phyloP scores from a whole-genome alignment of 2,797 vertebrate species.

The Argyrosomus regius region DNA sequence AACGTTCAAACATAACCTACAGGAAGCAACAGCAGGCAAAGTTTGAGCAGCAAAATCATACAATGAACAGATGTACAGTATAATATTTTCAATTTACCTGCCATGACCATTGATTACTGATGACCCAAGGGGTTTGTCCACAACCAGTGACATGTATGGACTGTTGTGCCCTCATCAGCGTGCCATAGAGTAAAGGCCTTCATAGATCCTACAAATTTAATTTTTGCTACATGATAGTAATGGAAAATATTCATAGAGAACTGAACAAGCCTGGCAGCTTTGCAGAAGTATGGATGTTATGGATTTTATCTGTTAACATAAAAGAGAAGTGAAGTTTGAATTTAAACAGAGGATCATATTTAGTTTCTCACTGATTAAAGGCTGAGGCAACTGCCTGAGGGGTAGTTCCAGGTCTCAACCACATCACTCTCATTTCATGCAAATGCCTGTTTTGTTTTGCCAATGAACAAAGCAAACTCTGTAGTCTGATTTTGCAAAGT shows the following conservation, averaged over 20 bases:
- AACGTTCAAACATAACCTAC: background rate
- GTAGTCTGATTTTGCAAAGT: background rate
- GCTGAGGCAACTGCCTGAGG: background rate
- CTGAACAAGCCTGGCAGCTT: background rate
- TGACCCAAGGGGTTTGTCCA: background rate
- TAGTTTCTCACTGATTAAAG: background rate
- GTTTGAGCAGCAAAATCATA: background rate
- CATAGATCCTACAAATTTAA: background rate
- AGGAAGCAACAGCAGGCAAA: background rate
- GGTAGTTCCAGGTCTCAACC: background rate
- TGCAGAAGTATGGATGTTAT: background rate
- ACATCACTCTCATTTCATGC: background rate
- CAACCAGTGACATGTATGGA: background rate
- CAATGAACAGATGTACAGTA: background rate
- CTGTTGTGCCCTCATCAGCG: background rate
- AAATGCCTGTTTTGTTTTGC: background rate
- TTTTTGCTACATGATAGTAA: background rate
- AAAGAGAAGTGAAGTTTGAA: background rate
- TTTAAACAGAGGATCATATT: background rate
- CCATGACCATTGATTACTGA: background rate
- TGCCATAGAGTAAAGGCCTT: background rate
- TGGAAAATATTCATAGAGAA: background rate
- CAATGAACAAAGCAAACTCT: conserved; percentile 1
- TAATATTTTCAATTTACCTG: background rate
- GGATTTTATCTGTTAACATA: background rate